phyloP scores from a whole-genome alignment of 1,140 invertebrate species.

The Lanistes nyassanus region DNA sequence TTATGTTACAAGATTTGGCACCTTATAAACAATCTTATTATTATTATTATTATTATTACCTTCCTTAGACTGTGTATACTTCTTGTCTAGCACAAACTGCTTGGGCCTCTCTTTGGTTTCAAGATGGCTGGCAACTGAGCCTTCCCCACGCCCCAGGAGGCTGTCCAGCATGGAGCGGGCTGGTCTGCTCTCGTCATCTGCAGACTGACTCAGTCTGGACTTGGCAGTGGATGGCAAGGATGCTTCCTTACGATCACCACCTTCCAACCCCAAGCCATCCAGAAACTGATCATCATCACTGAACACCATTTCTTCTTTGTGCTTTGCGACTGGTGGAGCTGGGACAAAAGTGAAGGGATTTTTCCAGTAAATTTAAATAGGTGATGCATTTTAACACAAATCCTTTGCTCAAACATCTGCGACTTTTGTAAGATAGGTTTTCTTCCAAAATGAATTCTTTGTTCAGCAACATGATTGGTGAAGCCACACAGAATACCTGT shows the following conservation, averaged over 20 bases:
- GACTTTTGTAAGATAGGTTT: background rate
- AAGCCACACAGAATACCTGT: constrained; percentile 16
- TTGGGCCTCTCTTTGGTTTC: constrained; percentile 41
- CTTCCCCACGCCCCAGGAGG: constrained; percentile 42
- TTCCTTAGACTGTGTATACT: constrained; percentile 43
- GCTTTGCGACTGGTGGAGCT: constrained; percentile 27
- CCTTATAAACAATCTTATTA: background rate
- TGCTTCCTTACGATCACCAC: constrained; percentile 21
- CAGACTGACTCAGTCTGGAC: constrained; percentile 16
- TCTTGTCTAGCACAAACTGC: constrained; percentile 55
- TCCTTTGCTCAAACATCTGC: background rate
- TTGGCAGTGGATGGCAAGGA: background rate
- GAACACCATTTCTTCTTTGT: constrained; percentile 45
- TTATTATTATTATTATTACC: constrained; percentile 19
- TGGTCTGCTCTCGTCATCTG: constrained; percentile 40
- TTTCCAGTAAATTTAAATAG: no score
- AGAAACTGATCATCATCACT: constrained; percentile 52
- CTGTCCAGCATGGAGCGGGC: constrained; percentile 49
- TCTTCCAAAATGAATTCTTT: no score
- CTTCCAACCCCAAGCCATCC: constrained; percentile 42
- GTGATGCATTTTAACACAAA: background rate
- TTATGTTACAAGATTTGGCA: no score
- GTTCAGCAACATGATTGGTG: no score
- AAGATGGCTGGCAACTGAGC: constrained; percentile 38
- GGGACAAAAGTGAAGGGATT: background rate